These are phyloP conservation scores for Leptopterna dolabrata DNA, from an alignment of 2,888 invertebrate genomes.

Conservation along the genomic window DNA sequence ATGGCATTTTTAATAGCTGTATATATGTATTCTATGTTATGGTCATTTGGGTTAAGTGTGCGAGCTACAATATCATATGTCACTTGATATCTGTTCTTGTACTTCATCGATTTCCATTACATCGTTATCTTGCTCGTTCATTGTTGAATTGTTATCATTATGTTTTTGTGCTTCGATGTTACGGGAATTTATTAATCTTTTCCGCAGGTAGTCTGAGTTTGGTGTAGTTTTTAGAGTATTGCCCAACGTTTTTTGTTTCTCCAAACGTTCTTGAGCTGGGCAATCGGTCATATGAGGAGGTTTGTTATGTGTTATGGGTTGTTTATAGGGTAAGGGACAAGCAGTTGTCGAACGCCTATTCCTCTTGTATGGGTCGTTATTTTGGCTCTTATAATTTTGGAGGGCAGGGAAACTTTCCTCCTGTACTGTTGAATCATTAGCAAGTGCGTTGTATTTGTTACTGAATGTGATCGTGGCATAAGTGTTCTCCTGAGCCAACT, in stretches of 20 bases:
- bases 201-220: too few relatives aligned
- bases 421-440: too few relatives aligned
- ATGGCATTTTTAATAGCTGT: too few relatives aligned
- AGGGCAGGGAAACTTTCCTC: too few relatives aligned
- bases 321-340: not conserved
- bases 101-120: not conserved
- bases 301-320: not conserved
- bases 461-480: too few relatives aligned
- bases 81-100: not conserved
- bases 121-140: not conserved
- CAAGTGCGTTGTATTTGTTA: too few relatives aligned
- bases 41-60: too few relatives aligned
- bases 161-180: not conserved
- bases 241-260: not conserved
- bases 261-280: not conserved
- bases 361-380: too few relatives aligned
- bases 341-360: too few relatives aligned
- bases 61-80: not conserved
- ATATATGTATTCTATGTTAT: too few relatives aligned
- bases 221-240: not conserved
- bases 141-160: not conserved
- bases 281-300: not conserved
- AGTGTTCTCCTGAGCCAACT: too few relatives aligned
- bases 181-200: not conserved
- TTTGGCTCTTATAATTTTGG: too few relatives aligned